phyloP scores from a whole-genome alignment of 1,140 invertebrate species.

The Halesus radiatus region DNA sequence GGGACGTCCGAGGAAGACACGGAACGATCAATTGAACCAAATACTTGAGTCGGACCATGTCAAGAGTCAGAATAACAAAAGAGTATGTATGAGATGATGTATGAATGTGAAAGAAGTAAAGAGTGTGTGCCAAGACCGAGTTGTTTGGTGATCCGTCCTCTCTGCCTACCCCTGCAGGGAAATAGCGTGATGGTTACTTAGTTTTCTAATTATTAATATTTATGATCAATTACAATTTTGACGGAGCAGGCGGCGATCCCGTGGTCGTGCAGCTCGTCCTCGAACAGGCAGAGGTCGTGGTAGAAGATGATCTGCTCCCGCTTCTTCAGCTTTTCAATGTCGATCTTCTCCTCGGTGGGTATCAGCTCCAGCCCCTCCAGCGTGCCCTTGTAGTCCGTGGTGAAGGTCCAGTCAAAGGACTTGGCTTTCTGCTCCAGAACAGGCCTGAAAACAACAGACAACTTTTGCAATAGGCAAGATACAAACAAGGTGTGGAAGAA shows the following conservation, averaged over 20 bases:
- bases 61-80: too few relatives aligned
- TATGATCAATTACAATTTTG: conserved; percentile 87
- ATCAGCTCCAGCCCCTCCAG: conserved; percentile 73
- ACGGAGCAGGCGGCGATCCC: conserved; percentile 91
- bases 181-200: too few relatives aligned
- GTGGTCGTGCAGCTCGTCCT: conserved; percentile 99
- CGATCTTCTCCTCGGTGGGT: conserved; percentile 83
- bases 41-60: too few relatives aligned
- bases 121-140: too few relatives aligned
- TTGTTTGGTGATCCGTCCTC: too few relatives aligned
- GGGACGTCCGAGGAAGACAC: too few relatives aligned
- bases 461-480: background rate
- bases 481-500: too few relatives aligned
- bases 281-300: conserved; percentile 93
- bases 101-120: too few relatives aligned
- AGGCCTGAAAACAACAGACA: conserved; percentile 58
- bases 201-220: too few relatives aligned
- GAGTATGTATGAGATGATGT: too few relatives aligned
- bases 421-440: conserved; percentile 83
- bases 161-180: too few relatives aligned
- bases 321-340: conserved; percentile 91
- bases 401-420: conserved; percentile 98
- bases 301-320: conserved; percentile 96
- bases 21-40: too few relatives aligned
- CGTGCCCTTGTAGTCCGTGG: conserved; percentile 93